These are phyloP conservation scores for Diadumene lineata DNA, from an alignment of 92 coral and sea anemone species.

Conservation along the genomic window DNA sequence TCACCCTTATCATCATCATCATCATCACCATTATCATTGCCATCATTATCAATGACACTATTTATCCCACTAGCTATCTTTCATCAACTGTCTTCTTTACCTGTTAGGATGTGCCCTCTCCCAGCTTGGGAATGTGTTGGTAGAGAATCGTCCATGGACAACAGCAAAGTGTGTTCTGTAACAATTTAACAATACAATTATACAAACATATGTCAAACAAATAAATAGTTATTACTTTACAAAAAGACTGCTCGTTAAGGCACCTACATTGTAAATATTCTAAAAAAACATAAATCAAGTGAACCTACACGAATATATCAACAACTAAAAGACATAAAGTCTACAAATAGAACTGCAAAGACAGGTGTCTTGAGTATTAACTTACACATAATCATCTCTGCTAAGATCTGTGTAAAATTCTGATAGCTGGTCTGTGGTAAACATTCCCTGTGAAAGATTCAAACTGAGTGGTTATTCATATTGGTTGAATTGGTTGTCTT, in stretches of 20 bases:
- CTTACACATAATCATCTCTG: slow-evolving; percentile 79
- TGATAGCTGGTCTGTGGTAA: slow-evolving; percentile 76
- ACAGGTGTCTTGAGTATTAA: too few relatives aligned
- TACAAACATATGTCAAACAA: neutral
- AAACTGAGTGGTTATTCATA: neutral
- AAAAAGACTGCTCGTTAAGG: too few relatives aligned
- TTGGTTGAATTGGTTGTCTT: neutral
- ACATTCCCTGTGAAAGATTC: slow-evolving; percentile 77
- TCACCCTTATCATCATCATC: slow-evolving; percentile 5
- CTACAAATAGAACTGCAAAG: too few relatives aligned
- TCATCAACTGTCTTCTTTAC: too few relatives aligned
- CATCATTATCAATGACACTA: neutral
- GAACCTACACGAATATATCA: too few relatives aligned
- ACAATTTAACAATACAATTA: neutral
- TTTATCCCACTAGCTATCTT: too few relatives aligned
- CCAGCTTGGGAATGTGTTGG: slow-evolving; percentile 99
- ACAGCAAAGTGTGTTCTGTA: slow-evolving; percentile 92
- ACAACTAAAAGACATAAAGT: too few relatives aligned
- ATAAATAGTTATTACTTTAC: neutral
- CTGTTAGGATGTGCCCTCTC: slow-evolving; percentile 99
- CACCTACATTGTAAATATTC: too few relatives aligned
- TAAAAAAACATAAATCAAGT: too few relatives aligned
- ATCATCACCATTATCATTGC: neutral
- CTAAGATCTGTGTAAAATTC: slow-evolving; percentile 75
- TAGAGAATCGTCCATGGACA: slow-evolving; percentile 94